A percentile compares a stretch with the other conserved stretches of the same genome.
These are phyloP conservation scores for Scophthalmus maximus DNA, from an alignment of 2,113 vertebrate species.

Conservation along the genomic window DNA sequence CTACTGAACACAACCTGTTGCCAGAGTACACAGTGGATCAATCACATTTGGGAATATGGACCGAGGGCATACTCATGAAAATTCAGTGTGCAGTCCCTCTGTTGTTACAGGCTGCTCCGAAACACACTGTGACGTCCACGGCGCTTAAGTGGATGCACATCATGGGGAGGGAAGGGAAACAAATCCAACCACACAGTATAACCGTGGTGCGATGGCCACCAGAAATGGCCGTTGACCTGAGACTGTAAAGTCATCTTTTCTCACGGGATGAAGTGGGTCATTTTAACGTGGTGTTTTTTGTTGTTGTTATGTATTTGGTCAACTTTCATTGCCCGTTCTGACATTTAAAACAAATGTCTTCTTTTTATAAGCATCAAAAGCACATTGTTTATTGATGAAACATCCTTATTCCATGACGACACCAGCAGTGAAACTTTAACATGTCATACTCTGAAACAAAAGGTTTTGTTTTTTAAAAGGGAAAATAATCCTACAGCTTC, in stretches of 20 bases:
- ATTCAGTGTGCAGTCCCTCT: conserved; percentile 74
- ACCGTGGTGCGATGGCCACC: conserved; percentile 41
- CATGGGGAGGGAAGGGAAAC: conserved; percentile 42
- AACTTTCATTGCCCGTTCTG: conserved; percentile 46
- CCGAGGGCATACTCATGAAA: conserved; percentile 79
- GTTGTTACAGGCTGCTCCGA: conserved; percentile 66
- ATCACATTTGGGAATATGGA: conserved; percentile 65
- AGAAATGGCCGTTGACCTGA: conserved; percentile 68
- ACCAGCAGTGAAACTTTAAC: conserved; percentile 36
- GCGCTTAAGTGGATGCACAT: conserved; percentile 59
- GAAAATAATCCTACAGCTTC: neutral
- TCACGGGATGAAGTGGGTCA: conserved; percentile 36
- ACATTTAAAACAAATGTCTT: conserved; percentile 69
- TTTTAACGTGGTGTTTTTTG: conserved; percentile 63
- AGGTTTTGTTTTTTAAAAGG: conserved; percentile 11
- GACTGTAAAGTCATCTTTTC: conserved; percentile 63
- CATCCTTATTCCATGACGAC: conserved; percentile 43
- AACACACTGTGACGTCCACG: conserved; percentile 63
- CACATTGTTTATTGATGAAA: too few species aligned
- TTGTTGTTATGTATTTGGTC: conserved; percentile 64
- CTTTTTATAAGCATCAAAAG: conserved; percentile 56
- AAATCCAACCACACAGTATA: conserved; percentile 48
- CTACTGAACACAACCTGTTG: conserved; percentile 56
- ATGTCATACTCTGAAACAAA: neutral
- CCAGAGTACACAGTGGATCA: conserved; percentile 81